Base-by-base conservation (phyloP, 2,797 vertebrate species). In the Luscinia megarhynchos region DNA sequence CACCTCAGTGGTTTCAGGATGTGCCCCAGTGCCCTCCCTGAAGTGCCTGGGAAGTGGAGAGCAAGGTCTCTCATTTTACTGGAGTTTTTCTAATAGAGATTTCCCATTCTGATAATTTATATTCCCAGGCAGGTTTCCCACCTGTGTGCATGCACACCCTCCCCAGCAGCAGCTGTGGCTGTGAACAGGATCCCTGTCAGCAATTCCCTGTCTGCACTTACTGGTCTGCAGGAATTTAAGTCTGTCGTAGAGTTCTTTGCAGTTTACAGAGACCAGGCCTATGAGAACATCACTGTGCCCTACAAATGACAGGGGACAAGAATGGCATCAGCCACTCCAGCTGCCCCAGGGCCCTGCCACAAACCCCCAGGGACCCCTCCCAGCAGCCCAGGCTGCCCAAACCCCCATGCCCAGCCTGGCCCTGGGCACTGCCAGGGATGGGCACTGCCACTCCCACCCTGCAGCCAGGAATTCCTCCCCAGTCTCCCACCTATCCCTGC, bases 241-340 rank as follows among this genome's bases (percentile, higher is more conserved):
- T 53, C 94, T 98, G 11, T 98, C 94, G 3, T 98, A 96, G 43
- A 99, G 96, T 19, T 98, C 97, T 0, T 98, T 38, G 38, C 38
- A 38, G 38, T 38, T 38, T 38, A 38, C 38, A 38, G 38, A 38
- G 38, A 38, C 38, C 38, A 38, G 38, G 38, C 40, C 98, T 23
- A 99, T 99, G 6, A 99, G 97, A 38, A 99, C 99, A 58, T 99
- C 99, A 43, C 98, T 99, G 95, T 99, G 99, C 45, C 99, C 99
- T 99, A 78, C 87, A 95, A 77, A 95, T 22, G 48, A 62, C 89
- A 90, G 50, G 50, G 67, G 54, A 87, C 10, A 80, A 70, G 53
- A 67, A 51, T 7, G 77, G 62, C 20, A 32, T 90, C 59, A 94
- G 87, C 30, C 40, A 8, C 38, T 38, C 38, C 38, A 38, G 12